These are phyloP conservation scores for Chromobotia macracanthus DNA, from an alignment of 2,797 vertebrate genomes.

Conservation along the genomic window DNA sequence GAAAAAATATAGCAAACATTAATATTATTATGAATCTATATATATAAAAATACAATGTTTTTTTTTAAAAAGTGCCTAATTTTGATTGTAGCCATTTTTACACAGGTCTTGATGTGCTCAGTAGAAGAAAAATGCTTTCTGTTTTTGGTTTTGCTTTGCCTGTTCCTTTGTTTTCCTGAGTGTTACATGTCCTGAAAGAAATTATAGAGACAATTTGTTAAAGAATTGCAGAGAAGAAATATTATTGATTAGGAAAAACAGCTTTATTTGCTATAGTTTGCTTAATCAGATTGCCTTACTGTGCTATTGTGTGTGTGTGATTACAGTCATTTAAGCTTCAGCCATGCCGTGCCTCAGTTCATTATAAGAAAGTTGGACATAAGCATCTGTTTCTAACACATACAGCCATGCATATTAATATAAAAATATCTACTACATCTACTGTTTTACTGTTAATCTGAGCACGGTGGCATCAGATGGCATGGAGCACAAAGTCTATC, in stretches of 20 bases:
- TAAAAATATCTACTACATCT: background rate
- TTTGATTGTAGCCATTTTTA: slow-evolving; percentile 87
- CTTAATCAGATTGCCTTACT: slow-evolving; percentile 80
- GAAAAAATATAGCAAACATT: slow-evolving; percentile 75
- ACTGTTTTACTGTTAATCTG: slow-evolving; percentile 3
- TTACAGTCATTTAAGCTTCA: slow-evolving; percentile 51
- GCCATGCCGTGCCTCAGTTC: slow-evolving; percentile 55
- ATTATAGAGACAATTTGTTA: slow-evolving; percentile 48
- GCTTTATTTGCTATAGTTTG: slow-evolving; percentile 68
- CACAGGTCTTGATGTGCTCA: slow-evolving; percentile 76
- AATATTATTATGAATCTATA: slow-evolving; percentile 76
- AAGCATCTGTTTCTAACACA: slow-evolving; percentile 26
- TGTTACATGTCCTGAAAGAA: slow-evolving; percentile 56
- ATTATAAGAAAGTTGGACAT: slow-evolving; percentile 30
- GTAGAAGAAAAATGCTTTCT: slow-evolving; percentile 65
- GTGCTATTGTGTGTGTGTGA: slow-evolving; percentile 62
- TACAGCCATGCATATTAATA: slow-evolving; percentile 32
- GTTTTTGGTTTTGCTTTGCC: slow-evolving; percentile 64
- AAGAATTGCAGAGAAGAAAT: slow-evolving; percentile 39
- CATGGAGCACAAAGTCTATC: slow-evolving; percentile 36
- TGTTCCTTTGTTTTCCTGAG: slow-evolving; percentile 57
- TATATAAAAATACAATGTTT: slow-evolving; percentile 70
- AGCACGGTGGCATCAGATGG: slow-evolving; percentile 51
- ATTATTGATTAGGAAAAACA: slow-evolving; percentile 45
- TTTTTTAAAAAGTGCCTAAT: slow-evolving; percentile 83